Percentiles rank a stretch among this genome's conserved stretches.
phyloP scores from a whole-genome alignment of 2,888 invertebrate species.

The Hydraecia micacea region DNA sequence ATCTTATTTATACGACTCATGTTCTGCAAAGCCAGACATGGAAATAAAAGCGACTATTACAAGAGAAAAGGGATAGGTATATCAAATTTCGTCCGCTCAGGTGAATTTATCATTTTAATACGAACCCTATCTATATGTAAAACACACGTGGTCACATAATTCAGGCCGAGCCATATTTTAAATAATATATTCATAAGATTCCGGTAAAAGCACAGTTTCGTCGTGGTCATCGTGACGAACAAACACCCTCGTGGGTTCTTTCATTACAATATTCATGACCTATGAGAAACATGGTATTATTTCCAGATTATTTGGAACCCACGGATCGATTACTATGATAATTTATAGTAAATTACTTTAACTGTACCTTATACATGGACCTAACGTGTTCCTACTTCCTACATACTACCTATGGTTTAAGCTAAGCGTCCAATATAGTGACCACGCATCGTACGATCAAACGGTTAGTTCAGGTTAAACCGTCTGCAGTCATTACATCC shows the following conservation, averaged over 20 bases:
- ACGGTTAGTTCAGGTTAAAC: background rate
- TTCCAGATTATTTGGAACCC: constrained; percentile 42
- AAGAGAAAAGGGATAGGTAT: constrained; percentile 23
- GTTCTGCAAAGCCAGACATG: constrained; percentile 25
- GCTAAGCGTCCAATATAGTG: background rate
- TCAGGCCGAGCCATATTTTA: constrained; percentile 74
- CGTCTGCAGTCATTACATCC: background rate
- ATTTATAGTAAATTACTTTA: constrained; percentile 26
- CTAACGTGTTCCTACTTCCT: background rate
- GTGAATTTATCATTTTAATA: constrained; percentile 51
- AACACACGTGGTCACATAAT: constrained; percentile 70
- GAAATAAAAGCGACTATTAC: constrained; percentile 14
- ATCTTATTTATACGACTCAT: constrained; percentile 18
- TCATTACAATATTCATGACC: constrained; percentile 80
- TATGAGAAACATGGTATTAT: constrained; percentile 66
- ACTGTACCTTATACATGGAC: background rate
- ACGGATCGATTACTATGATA: constrained; percentile 44
- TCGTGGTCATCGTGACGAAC: constrained; percentile 77
- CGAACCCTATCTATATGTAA: constrained; percentile 61
- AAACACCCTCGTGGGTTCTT: constrained; percentile 74
- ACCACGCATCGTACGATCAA: background rate
- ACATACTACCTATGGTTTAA: background rate
- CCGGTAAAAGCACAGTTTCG: constrained; percentile 74
- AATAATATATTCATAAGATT: constrained; percentile 84
- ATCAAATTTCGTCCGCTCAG: constrained; percentile 36